A percentile compares a stretch with the other conserved stretches of the same genome.
Evolutionary conservation across 30 jellyfish, hydroid and myxozoan genomes (phyloP).

Genomic region (Nemopilema nomurai): DNA sequence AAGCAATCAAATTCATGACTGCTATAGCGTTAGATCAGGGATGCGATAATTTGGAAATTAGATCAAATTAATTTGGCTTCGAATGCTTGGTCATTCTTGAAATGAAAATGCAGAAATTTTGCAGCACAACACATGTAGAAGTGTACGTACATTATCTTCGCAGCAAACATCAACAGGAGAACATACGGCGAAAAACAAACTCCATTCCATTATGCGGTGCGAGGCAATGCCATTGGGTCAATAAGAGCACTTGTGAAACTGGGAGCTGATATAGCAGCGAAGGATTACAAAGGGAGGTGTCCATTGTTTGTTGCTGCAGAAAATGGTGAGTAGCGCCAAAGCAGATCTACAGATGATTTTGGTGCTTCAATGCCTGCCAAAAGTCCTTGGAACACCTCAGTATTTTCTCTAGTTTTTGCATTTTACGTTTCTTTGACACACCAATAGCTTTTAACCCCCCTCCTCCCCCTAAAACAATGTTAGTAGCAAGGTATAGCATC

Average conservation of each 20-base stretch:
- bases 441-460: no score
- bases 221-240: constrained; percentile 53
- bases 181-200: constrained; percentile 60
- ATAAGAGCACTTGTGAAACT: constrained; percentile 49
- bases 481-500: no score
- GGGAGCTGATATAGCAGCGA: constrained; percentile 58
- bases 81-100: no score
- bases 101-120: no score
- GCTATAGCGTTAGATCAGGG: background rate
- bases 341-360: no score
- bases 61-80: background rate
- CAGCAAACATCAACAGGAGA: constrained; percentile 50
- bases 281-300: constrained; percentile 53
- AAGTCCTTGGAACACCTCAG: no score
- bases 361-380: no score
- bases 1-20: background rate
- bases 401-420: no score
- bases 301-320: constrained; percentile 70
- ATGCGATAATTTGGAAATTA: background rate
- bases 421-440: no score
- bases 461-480: no score
- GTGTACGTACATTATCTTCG: background rate
- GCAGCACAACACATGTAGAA: no score
- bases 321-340: constrained; percentile 54
- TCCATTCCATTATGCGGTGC: constrained; percentile 65